phyloP scores from a whole-genome alignment of 2,888 invertebrate species.

The Parnassius apollo region DNA sequence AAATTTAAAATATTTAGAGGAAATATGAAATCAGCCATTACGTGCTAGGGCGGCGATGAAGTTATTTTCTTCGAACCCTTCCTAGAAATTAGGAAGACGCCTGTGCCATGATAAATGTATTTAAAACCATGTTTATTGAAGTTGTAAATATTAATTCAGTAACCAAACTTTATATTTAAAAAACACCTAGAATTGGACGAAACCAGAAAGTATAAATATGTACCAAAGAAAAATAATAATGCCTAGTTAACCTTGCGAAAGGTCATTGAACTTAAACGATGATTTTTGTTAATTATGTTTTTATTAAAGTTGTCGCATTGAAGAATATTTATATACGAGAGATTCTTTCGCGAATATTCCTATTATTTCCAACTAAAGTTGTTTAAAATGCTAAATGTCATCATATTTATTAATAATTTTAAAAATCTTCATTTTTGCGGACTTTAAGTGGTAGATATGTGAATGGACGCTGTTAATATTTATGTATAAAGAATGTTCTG shows the following conservation, averaged over 20 bases:
- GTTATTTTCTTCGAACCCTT: no score
- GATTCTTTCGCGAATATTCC: conserved; percentile 24
- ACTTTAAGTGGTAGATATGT: conserved; percentile 3
- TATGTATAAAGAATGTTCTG: no score
- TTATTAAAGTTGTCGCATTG: conserved; percentile 9
- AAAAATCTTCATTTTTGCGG: conserved; percentile 12
- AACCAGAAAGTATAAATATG: no score
- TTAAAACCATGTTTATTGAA: no score
- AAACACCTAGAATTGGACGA: no score
- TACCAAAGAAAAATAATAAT: conserved; percentile 1
- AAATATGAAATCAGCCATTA: no score
- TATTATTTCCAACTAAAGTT: conserved; percentile 5
- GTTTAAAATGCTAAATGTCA: conserved; percentile 22
- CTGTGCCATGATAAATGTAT: no score
- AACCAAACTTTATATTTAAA: no score
- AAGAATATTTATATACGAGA: conserved; percentile 14
- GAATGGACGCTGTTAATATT: background rate
- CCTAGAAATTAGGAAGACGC: no score
- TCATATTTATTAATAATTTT: conserved; percentile 22
- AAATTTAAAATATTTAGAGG: no score
- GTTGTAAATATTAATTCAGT: no score
- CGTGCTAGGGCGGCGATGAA: no score
- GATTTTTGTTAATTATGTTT: conserved; percentile 12
- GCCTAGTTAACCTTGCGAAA: conserved; percentile 19
- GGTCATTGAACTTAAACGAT: conserved; percentile 22